These are phyloP conservation scores for Callithrix jacchus DNA, from an alignment of 2,113 vertebrate genomes.

Conservation along the genomic window DNA sequence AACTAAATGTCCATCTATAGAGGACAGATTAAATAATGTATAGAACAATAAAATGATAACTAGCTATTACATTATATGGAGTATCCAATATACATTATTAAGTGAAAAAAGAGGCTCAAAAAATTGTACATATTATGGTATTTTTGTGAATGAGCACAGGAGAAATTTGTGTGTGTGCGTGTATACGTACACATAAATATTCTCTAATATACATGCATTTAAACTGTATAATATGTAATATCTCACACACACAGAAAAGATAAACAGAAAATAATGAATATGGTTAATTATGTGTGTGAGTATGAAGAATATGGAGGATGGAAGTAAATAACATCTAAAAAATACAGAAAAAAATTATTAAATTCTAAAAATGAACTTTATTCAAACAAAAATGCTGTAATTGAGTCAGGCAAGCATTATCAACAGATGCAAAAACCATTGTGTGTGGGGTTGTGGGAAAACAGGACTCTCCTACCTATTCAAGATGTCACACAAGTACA, in stretches of 20 bases:
- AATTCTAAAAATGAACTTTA: background rate
- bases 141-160: background rate
- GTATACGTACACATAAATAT: background rate
- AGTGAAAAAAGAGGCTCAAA: background rate
- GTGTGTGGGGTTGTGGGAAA: background rate
- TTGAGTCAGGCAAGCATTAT: background rate
- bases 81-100: background rate
- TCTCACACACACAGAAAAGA: background rate
- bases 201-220: background rate
- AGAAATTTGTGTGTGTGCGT: background rate
- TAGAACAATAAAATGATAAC: background rate
- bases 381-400: background rate
- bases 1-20: background rate
- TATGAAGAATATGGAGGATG: background rate
- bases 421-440: background rate
- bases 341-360: background rate
- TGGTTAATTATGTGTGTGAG: background rate
- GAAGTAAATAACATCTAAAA: background rate
- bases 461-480: background rate
- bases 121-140: background rate
- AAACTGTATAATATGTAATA: background rate
- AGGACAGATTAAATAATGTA: background rate
- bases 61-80: background rate
- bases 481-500: background rate
- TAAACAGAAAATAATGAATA: background rate